phyloP scores from a whole-genome alignment of 2,113 vertebrate genomes.

The Spea multiplicata region DNA sequence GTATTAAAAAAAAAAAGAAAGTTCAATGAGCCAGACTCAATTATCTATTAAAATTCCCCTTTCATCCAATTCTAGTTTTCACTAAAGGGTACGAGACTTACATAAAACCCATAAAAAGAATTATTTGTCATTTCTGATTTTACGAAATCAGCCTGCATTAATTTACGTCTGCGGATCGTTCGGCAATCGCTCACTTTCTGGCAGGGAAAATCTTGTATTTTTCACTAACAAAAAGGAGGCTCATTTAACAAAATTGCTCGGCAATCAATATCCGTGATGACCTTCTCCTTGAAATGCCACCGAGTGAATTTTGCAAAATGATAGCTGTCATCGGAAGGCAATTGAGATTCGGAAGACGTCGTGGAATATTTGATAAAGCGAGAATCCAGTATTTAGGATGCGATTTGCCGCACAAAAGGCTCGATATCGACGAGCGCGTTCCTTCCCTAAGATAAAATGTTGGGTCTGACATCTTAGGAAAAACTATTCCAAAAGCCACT shows the following conservation, averaged over 20 bases:
- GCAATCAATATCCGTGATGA: conserved; percentile 2
- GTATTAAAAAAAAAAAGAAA: no score
- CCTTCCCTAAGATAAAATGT: no score
- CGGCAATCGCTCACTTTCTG: background rate
- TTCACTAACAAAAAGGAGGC: background rate
- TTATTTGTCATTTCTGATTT: background rate
- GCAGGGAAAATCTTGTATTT: background rate
- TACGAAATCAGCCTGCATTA: background rate
- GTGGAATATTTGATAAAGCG: background rate
- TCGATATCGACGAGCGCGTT: no score
- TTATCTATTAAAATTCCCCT: no score
- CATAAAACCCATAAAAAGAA: background rate
- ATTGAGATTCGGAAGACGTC: background rate
- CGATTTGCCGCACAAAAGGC: no score
- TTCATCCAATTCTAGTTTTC: no score
- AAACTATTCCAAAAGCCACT: no score
- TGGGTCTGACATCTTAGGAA: no score
- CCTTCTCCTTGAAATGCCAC: background rate
- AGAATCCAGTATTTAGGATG: no score
- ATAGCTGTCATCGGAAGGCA: background rate
- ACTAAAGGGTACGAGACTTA: no score
- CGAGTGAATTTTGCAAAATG: background rate
- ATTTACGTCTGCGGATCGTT: background rate
- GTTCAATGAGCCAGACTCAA: no score
- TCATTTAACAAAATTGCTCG: background rate